Evolutionary conservation across 2,797 vertebrate genomes (phyloP), one percentile per base, ranked within the genome.

Genomic region (Rhinella marina): DNA sequence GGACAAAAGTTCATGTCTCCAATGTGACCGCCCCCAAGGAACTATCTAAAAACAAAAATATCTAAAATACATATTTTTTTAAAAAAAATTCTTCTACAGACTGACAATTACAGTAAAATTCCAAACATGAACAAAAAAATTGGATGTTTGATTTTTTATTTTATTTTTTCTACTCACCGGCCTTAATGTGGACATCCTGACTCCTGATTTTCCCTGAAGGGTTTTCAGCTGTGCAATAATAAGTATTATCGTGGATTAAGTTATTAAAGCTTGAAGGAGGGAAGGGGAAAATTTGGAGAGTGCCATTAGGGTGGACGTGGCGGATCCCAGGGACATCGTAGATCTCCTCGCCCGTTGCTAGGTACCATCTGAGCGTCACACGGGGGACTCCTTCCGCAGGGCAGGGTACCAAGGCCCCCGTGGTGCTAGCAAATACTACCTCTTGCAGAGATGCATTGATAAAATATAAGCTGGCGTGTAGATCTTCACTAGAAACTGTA

Each of bases 401-500:
- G 96, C 98, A 99, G 96, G 98, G 97, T 95, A 99, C 98, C 93
- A 98, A 92, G 50, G 97, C 97, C 97, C 98, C 98, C 94, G 97
- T 98, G 94, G 97, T 98, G 96, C 98, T 99, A 93, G 98, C 98
- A 94, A 99, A 99, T 96, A 99, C 97, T 99, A 99, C 98, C 98
- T 99, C 98, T 98, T 99, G 98, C 97, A 99, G 93, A 98, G 98
- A 99, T 98, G 98, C 98, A 99, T 99, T 99, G 97, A 99, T 98
- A 95, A 99, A 99, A 93, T 99, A 99, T 94, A 99, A 96, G 96
- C 97, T 99, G 97, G 98, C 96, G 90, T 97, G 98, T 93, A 99
- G 96, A 93, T 99, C 98, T 94, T 99, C 98, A 96, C 97, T 95
- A 95, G 97, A 97, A 96, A 99, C 98, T 99, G 95, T 8, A 82